Conservation (phyloP, 2,113 vertebrate genomes). For the Bombycilla garrulus region DNA sequence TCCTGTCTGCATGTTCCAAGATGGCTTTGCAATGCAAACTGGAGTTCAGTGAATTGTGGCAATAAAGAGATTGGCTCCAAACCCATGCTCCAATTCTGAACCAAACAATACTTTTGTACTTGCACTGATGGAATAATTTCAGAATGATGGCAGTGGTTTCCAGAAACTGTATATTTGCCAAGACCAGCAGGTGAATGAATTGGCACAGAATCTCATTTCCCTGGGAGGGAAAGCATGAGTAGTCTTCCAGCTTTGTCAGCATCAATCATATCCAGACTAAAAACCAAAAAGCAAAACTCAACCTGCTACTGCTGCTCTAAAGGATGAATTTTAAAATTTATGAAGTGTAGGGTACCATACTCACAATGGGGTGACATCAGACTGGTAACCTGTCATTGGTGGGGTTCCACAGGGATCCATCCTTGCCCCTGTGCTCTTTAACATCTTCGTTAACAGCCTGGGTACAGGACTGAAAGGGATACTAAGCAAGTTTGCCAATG, state of each 20-base stretch:
- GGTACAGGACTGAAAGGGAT: background rate
- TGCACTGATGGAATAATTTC: rapidly evolving
- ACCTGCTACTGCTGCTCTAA: background rate
- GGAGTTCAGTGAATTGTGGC: background rate
- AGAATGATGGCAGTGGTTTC: background rate
- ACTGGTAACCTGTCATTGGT: background rate
- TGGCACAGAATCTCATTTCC: background rate
- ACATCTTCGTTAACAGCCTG: background rate
- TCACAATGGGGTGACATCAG: background rate
- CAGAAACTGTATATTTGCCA: background rate
- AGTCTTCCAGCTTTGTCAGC: background rate
- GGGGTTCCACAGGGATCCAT: background rate
- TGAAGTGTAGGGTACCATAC: background rate
- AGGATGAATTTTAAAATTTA: background rate
- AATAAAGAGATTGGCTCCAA: background rate
- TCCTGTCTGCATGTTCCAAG: background rate
- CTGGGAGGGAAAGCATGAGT: background rate
- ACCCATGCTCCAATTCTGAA: background rate
- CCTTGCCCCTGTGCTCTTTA: background rate
- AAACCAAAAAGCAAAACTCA: background rate
- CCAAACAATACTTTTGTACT: background rate
- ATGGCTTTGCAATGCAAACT: background rate
- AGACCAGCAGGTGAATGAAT: background rate
- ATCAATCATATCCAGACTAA: background rate
- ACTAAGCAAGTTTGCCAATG: background rate